Evolutionary conservation across 2,113 vertebrate species (phyloP).

Genomic region (Morphnarchus princeps): DNA sequence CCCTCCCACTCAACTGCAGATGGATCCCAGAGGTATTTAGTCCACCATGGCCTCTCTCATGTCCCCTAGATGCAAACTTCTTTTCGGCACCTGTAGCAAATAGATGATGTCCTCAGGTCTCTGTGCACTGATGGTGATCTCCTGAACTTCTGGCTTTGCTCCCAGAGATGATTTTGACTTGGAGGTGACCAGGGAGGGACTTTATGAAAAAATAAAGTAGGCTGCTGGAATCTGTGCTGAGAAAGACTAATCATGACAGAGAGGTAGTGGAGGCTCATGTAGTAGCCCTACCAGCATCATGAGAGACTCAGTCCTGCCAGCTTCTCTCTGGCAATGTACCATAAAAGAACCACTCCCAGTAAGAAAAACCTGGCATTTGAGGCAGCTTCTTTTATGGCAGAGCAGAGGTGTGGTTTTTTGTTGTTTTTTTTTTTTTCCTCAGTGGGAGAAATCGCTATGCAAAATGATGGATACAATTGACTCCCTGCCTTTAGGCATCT

Average conservation of each 20-base stretch:
- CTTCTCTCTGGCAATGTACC: neutral
- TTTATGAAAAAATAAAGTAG: neutral
- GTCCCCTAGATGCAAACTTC: neutral
- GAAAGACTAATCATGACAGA: neutral
- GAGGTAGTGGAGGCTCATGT: neutral
- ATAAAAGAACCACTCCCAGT: neutral
- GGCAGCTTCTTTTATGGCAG: neutral
- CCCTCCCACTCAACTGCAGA: neutral
- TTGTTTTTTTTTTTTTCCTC: neutral
- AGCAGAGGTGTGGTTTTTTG: neutral
- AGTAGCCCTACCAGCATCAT: neutral
- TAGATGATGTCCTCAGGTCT: neutral
- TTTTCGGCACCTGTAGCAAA: neutral
- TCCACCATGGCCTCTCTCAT: fast-evolving
- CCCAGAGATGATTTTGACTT: neutral
- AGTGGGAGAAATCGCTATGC: neutral
- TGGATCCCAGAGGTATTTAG: neutral
- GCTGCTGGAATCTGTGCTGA: neutral
- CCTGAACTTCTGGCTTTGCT: neutral
- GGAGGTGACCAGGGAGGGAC: neutral
- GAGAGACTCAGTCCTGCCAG: neutral
- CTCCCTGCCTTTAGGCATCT: neutral
- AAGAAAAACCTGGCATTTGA: neutral
- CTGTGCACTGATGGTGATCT: neutral
- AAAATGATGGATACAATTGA: neutral